A percentile compares a stretch with the other conserved stretches of the same genome.
Conservation (phyloP, 2,797 vertebrate genomes). For the Clamator glandarius region DNA sequence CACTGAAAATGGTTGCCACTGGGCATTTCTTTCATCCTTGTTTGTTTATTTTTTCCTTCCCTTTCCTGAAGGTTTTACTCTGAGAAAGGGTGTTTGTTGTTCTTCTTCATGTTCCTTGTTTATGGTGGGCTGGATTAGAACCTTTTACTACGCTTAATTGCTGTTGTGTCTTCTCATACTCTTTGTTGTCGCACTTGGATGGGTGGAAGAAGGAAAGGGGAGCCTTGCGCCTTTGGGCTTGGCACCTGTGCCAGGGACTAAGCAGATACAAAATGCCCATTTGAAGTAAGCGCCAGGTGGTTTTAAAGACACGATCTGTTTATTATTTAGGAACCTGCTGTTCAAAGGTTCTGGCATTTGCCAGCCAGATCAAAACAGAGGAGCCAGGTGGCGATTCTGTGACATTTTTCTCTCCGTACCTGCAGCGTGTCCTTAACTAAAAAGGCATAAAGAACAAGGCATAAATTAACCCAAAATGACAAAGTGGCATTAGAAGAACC, state of each 20-base stretch:
- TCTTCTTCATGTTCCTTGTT: not conserved
- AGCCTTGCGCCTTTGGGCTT: not conserved
- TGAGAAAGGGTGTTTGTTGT: not conserved
- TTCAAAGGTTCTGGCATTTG: constrained; percentile 32
- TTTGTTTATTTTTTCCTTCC: constrained; percentile 68
- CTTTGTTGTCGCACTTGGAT: not conserved
- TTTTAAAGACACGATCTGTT: constrained; percentile 34
- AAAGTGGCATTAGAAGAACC: not conserved
- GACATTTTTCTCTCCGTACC: constrained; percentile 10
- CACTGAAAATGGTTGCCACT: constrained; percentile 79
- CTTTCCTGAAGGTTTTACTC: constrained; percentile 49
- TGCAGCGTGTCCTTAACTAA: constrained; percentile 34
- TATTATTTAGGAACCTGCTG: constrained; percentile 51
- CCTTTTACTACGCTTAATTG: not conserved
- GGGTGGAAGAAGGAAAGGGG: not conserved
- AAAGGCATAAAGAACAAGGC: constrained; percentile 43
- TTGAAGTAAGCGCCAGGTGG: constrained; percentile 11
- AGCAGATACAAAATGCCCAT: not conserved
- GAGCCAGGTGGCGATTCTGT: constrained; percentile 15
- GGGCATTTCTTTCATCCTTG: constrained; percentile 84
- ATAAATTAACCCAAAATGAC: constrained; percentile 36
- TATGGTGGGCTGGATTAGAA: constrained; percentile 7
- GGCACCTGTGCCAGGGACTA: not conserved
- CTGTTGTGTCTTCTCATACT: not conserved
- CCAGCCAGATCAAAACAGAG: not conserved